A percentile compares a stretch with the other conserved stretches of the same genome.
These are phyloP conservation scores for Alligator sinensis DNA, from an alignment of 2,113 vertebrate genomes.

Conservation along the genomic window DNA sequence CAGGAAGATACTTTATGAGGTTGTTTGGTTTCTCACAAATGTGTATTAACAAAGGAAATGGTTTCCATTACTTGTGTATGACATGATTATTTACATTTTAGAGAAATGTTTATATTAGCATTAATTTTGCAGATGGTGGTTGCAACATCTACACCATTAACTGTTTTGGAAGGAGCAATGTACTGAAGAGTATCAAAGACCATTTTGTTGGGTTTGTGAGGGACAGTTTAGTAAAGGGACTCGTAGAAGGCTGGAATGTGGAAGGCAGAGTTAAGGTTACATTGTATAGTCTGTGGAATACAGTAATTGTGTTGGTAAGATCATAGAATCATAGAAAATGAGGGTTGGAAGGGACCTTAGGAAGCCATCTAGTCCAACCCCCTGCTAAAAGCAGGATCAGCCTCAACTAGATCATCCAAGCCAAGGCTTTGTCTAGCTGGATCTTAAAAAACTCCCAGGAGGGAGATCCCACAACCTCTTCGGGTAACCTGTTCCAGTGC, in stretches of 20 bases:
- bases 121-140: slow-evolving; percentile 43
- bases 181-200: background rate
- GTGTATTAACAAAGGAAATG: slow-evolving; percentile 18
- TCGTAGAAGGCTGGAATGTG: background rate
- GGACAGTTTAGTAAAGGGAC: background rate
- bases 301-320: background rate
- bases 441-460: too few relatives aligned
- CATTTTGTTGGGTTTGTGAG: background rate
- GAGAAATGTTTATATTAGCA: slow-evolving; percentile 10
- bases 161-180: slow-evolving; percentile 28
- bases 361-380: too few relatives aligned
- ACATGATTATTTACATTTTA: slow-evolving; percentile 31
- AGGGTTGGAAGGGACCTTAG: background rate
- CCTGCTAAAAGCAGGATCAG: too few relatives aligned
- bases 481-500: too few relatives aligned
- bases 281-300: background rate
- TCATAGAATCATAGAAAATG: background rate
- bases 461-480: too few relatives aligned
- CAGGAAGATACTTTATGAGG: background rate
- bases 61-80: slow-evolving; percentile 3
- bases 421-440: too few relatives aligned
- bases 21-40: background rate
- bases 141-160: slow-evolving; percentile 12
- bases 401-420: too few relatives aligned
- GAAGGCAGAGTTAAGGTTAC: background rate